A percentile compares a stretch with the other conserved stretches of the same genome.
Conservation (phyloP, 2,113 vertebrate species). For the Percopsis transmontana region DNA sequence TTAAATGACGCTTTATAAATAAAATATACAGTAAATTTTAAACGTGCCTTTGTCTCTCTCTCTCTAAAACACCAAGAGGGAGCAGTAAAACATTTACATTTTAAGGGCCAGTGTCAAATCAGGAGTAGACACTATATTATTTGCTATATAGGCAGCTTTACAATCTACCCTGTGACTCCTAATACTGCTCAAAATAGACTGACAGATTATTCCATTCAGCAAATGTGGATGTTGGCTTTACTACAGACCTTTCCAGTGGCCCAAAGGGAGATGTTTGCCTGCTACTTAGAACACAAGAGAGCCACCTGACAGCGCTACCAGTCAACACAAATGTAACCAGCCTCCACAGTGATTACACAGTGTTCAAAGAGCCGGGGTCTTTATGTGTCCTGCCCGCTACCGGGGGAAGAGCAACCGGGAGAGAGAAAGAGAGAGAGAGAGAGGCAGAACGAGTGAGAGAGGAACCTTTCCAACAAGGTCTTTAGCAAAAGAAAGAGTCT, state of each 20-base stretch:
- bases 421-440: constrained; percentile 11
- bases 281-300: constrained; percentile 55
- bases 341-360: constrained; percentile 45
- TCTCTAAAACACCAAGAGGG: no score
- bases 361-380: constrained; percentile 43
- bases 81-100: no score
- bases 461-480: constrained; percentile 38
- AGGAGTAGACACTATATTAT: no score
- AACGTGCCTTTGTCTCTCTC: no score
- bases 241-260: constrained; percentile 21
- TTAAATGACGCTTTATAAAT: no score
- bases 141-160: no score
- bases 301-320: constrained; percentile 59
- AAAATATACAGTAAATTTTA: no score
- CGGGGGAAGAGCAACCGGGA: constrained; percentile 33
- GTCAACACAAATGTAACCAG: constrained; percentile 49
- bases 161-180: no score
- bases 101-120: no score
- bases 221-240: constrained; percentile 36
- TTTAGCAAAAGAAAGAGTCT: constrained; percentile 42
- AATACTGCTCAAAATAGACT: constrained; percentile 16
- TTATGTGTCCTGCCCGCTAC: constrained; percentile 44
- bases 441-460: constrained; percentile 28
- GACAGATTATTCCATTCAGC: constrained; percentile 41
- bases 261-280: constrained; percentile 52